Base-by-base conservation (phyloP, 2,113 vertebrate genomes). In the Phalacrocorax aristotelis region DNA sequence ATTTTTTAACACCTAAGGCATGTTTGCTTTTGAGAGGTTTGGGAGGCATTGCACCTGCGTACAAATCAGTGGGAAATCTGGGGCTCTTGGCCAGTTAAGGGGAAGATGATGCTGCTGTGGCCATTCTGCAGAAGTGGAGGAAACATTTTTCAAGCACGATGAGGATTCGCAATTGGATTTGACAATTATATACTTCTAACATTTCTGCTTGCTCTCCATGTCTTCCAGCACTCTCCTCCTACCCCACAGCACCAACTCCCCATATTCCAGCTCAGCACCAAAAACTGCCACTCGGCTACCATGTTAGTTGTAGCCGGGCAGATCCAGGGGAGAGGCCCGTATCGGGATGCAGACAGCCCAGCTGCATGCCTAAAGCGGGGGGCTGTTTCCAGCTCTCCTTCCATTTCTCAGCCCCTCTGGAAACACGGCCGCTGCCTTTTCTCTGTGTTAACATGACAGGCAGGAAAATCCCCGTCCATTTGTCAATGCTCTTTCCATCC, bases 401-500 rank as follows among this genome's bases (percentile, higher is more conserved):
- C 42, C 25, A 6, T 58, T 15, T 54, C 90, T 51, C 77, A 66
- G 30, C 10, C 27, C n/a, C 38, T 22, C 38, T 36, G 26, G 17
- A 55, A 71, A 20, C 13, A 26, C 7, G 1, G 34, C 55, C 30
- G 10, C 32, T 18, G 13, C 57, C 23, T 87, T 72, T 89, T 2
- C 62, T 42, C 61, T 38, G 15, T 12, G 11, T 27, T 77, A 61
- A 25, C 36, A 10, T 32, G 15, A 60, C 10, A 2, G 1, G 16
- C 2, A 3, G 78, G 68, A 29, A 72, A 77, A 36, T 42, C 32
- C 20, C 62, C 8, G 1, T n/a, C 14, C 23, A 3, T 83, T 80
- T n/a, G 23, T 29, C 20, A 3, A 2, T 11, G 52, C 36, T 80
- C 10, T 60, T 48, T 20, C 58, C 2, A 0, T 3, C 26, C 0